Evolutionary conservation across 2,113 vertebrate genomes (phyloP).

Genomic region (Notothenia rossii): DNA sequence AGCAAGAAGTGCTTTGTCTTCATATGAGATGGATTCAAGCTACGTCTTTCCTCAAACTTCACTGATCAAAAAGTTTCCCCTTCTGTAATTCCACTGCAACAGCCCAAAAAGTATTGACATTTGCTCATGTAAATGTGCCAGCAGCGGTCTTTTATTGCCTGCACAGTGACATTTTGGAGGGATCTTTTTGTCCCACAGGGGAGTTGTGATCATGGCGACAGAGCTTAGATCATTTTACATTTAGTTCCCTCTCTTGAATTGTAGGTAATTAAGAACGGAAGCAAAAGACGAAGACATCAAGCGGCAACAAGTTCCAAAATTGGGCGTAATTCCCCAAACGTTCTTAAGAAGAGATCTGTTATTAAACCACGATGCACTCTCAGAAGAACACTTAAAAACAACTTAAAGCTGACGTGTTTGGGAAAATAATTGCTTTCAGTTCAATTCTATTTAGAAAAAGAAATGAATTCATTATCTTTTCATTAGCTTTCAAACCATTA

Average conservation of each 20-base stretch:
- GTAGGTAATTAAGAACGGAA: slow-evolving; percentile 46
- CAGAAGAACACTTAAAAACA: too few relatives aligned
- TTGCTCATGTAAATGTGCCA: slow-evolving; percentile 74
- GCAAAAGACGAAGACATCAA: slow-evolving; percentile 14
- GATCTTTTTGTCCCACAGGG: slow-evolving; percentile 35
- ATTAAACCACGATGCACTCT: too few relatives aligned
- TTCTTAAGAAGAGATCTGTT: too few relatives aligned
- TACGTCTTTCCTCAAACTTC: neutral
- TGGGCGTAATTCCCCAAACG: too few relatives aligned
- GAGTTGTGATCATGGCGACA: slow-evolving; percentile 45
- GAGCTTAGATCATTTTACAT: slow-evolving; percentile 42
- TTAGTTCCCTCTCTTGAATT: slow-evolving; percentile 26
- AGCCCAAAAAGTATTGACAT: slow-evolving; percentile 62
- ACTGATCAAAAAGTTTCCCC: neutral
- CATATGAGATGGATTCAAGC: neutral
- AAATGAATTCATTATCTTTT: too few relatives aligned
- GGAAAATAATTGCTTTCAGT: too few relatives aligned
- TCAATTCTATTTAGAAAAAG: too few relatives aligned
- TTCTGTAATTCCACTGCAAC: slow-evolving; percentile 15
- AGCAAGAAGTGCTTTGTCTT: neutral
- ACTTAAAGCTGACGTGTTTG: too few relatives aligned
- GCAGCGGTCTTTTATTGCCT: slow-evolving; percentile 57
- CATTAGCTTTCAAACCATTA: too few relatives aligned
- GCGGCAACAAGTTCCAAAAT: neutral
- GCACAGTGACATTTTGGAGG: slow-evolving; percentile 71